phyloP scores from a whole-genome alignment of 2,888 invertebrate species.

The Eulithis testata region DNA sequence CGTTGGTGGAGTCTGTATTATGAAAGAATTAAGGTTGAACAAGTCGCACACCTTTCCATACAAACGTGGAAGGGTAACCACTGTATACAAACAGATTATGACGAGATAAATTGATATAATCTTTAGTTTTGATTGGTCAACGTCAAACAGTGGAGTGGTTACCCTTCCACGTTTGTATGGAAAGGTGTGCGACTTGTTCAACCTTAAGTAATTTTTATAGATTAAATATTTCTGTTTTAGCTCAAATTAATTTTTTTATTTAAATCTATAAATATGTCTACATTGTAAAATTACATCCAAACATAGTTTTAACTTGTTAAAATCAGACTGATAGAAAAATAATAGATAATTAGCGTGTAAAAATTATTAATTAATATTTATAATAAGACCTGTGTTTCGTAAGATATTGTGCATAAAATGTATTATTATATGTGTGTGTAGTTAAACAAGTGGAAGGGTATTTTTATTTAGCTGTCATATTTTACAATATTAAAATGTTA shows the following conservation, averaged over 20 bases:
- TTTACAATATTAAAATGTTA: not conserved
- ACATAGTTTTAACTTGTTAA: constrained; percentile 57
- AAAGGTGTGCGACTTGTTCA: too few species aligned
- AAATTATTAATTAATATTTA: not conserved
- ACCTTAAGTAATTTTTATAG: too few species aligned
- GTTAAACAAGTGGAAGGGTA: not conserved
- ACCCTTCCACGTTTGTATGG: too few species aligned
- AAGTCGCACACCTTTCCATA: too few species aligned
- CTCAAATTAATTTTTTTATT: not conserved
- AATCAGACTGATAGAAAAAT: constrained; percentile 73
- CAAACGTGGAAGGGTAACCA: too few species aligned
- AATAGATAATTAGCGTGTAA: constrained; percentile 36
- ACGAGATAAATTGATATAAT: too few species aligned
- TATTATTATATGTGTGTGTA: constrained; percentile 8
- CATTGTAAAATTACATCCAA: constrained; percentile 17
- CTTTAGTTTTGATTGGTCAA: too few species aligned
- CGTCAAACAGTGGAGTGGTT: too few species aligned
- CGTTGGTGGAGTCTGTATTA: too few species aligned
- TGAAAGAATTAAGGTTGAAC: too few species aligned
- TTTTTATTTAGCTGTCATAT: constrained; percentile 2
- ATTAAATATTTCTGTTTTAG: not conserved
- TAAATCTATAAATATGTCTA: not conserved
- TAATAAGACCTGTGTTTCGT: constrained; percentile 8
- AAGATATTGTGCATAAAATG: constrained; percentile 21
- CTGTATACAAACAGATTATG: too few species aligned